Evolutionary conservation across 2,797 vertebrate species (phyloP), one percentile per base, ranked within the genome.

Genomic region (Acomys russatus): DNA sequence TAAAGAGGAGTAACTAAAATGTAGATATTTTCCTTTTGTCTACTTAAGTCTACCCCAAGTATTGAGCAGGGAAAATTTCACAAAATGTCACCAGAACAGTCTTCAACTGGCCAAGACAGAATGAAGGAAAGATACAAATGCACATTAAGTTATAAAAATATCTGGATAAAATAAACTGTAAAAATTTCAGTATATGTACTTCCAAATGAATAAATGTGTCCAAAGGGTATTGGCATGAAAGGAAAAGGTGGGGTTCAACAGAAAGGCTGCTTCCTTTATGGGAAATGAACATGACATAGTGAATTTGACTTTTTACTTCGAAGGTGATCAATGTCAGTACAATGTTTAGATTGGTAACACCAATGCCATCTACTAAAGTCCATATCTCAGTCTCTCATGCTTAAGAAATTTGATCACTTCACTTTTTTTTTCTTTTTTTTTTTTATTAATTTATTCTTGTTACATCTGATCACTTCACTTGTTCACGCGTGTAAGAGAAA

Each of bases 61-160:
- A 87, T 2, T 61, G 18, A 14, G 1, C 20, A 92, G 59, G 20
- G 11, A 88, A 44, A 51, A 1, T 82, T 78, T 82, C 64, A 68
- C 12, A 68, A 54, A n/a, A 30, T 63, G 8, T 88, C 54, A 38
- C 38, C 78, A 23, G 54, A 85, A 7, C 18, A 7, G 23, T 63
- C 91, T 61, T 84, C 94, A 35, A 96, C 1, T 90, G 76, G 12
- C 35, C 10, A 89, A 87, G 12, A 92, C 79, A 83, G 54, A 33
- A 54, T 64, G 33, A 96, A 96, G 59, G 35, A 88, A 90, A 96
- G 11, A 63, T 2, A 85, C 10, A 76, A 91, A 95, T 91, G 5
- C 38, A 86, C 76, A 61, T 71, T 79, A 71, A 1, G 2, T 66
- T 80, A 79, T 73, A 35, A 91, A 93, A 90, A 76, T 76, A 94